Evolutionary conservation across 2,113 vertebrate genomes (phyloP).

Genomic region (Candoia aspera): DNA sequence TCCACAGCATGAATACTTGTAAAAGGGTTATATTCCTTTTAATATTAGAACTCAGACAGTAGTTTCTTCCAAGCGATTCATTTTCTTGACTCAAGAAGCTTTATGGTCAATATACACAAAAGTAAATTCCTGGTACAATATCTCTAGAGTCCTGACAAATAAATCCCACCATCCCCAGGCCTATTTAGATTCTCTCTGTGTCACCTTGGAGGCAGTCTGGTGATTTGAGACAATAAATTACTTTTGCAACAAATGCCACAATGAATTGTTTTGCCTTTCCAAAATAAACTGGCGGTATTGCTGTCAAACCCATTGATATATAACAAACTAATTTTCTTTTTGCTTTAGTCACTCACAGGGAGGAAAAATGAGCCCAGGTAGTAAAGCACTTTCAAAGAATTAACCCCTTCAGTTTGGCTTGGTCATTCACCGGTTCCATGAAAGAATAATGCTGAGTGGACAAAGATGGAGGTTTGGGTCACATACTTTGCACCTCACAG

Average conservation of each 20-base stretch:
- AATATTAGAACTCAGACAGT: background rate
- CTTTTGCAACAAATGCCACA: conserved; percentile 11
- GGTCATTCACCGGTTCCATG: conserved; percentile 16
- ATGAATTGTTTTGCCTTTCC: conserved; percentile 20
- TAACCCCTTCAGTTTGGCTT: conserved; percentile 17
- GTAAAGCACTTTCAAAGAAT: conserved; percentile 37
- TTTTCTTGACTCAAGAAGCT: conserved; percentile 4
- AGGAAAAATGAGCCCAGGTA: conserved; percentile 14
- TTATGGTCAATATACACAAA: background rate
- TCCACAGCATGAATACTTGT: background rate
- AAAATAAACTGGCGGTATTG: conserved; percentile 34
- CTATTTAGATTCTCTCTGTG: conserved; percentile 4
- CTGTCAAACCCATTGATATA: conserved; percentile 38
- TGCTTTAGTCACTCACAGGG: conserved; percentile 23
- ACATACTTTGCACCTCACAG: conserved; percentile 16
- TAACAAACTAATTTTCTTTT: conserved; percentile 18
- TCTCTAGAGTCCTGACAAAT: background rate
- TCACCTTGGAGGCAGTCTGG: background rate
- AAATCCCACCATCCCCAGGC: fast-evolving
- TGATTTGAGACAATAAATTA: conserved; percentile 36
- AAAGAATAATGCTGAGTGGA: conserved; percentile 26
- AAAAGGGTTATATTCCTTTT: background rate
- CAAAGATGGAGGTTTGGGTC: conserved; percentile 14
- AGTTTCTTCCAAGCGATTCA: background rate
- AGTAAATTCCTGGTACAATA: background rate